These are phyloP conservation scores for Capitulum mitella DNA, from an alignment of 2,888 invertebrate genomes.

Conservation along the genomic window DNA sequence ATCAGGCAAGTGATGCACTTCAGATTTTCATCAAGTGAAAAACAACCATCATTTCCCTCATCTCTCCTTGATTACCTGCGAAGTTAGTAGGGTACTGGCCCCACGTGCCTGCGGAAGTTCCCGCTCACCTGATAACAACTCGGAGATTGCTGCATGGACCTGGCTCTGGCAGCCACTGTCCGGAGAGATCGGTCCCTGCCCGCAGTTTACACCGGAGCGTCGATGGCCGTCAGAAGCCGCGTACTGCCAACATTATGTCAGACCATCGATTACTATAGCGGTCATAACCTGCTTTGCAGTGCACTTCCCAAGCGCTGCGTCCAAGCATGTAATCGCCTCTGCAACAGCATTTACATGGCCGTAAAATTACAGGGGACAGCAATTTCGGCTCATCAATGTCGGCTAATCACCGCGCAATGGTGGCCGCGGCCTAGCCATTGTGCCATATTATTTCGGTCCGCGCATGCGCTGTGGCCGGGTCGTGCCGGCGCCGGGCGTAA, in stretches of 20 bases:
- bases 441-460: background rate
- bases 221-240: too few relatives aligned
- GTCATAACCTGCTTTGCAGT: background rate
- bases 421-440: background rate
- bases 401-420: background rate
- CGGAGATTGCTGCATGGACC: too few relatives aligned
- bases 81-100: too few relatives aligned
- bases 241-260: background rate
- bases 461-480: background rate
- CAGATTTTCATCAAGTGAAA: too few relatives aligned
- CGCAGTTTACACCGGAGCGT: too few relatives aligned
- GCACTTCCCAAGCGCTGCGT: background rate
- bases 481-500: background rate
- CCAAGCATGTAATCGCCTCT: background rate
- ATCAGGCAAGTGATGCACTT: too few relatives aligned
- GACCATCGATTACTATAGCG: background rate
- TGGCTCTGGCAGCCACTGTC: too few relatives aligned
- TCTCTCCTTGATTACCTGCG: too few relatives aligned
- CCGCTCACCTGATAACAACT: too few relatives aligned
- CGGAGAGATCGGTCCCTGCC: too few relatives aligned
- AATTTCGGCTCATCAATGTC: slow-evolving; percentile 7
- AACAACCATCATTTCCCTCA: too few relatives aligned
- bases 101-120: too few relatives aligned
- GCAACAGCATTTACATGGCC: background rate
- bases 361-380: background rate